Evolutionary conservation across 2,113 vertebrate genomes (phyloP).

Genomic region (Corythornis madagascariensis): DNA sequence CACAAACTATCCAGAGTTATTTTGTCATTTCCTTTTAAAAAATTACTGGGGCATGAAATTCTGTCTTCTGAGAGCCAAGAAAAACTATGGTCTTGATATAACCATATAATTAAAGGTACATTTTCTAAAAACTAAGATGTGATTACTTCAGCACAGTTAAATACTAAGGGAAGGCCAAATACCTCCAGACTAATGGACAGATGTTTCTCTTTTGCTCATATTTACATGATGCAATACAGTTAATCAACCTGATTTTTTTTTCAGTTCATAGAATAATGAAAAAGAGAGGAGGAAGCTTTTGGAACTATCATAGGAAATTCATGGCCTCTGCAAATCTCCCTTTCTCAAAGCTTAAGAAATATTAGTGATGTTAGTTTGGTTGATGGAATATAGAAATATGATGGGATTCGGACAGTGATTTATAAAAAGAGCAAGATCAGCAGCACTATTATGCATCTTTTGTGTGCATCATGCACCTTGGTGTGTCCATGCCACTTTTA

Average conservation of each 20-base stretch:
- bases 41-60: slow-evolving; percentile 57
- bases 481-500: background rate
- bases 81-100: slow-evolving; percentile 44
- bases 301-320: background rate
- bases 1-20: slow-evolving; percentile 46
- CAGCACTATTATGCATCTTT: background rate
- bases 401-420: background rate
- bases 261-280: background rate
- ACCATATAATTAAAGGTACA: slow-evolving; percentile 15
- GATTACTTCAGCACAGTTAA: background rate
- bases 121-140: background rate
- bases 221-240: background rate
- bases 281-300: background rate
- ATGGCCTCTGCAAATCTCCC: background rate
- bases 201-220: slow-evolving; percentile 15
- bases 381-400: background rate
- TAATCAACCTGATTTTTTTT: background rate
- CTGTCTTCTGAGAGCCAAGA: slow-evolving; percentile 49
- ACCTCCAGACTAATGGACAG: background rate
- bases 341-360: background rate
- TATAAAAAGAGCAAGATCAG: background rate
- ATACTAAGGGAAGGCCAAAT: background rate
- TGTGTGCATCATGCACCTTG: background rate
- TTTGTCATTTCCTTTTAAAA: slow-evolving; percentile 43
- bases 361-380: background rate